A percentile compares a stretch with the other conserved stretches of the same genome.
These are phyloP conservation scores for Engystomops pustulosus DNA, from an alignment of 2,113 vertebrate species.

Conservation along the genomic window DNA sequence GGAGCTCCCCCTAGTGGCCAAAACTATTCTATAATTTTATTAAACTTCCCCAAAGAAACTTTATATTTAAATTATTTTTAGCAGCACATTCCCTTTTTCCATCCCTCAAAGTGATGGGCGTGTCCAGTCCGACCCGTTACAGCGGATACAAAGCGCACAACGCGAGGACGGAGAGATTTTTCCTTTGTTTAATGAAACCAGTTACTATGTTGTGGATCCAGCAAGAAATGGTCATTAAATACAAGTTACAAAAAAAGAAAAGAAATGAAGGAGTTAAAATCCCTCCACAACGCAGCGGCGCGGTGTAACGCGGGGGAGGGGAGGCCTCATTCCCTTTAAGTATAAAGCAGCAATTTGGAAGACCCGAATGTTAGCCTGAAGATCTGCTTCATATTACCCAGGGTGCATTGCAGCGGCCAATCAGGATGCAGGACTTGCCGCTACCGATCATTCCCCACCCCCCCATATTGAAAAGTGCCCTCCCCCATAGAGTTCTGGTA, in stretches of 20 bases:
- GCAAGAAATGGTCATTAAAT: slow-evolving; percentile 59
- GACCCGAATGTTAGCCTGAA: slow-evolving; percentile 62
- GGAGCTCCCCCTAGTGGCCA: too few species aligned
- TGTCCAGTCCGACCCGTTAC: too few species aligned
- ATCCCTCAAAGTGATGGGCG: too few species aligned
- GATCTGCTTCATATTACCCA: slow-evolving; percentile 13
- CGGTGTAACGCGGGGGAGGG: slow-evolving; percentile 29
- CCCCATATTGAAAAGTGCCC: background rate
- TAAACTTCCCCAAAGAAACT: too few species aligned
- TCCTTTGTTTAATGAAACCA: slow-evolving; percentile 50
- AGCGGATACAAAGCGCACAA: too few species aligned
- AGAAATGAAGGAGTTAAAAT: background rate
- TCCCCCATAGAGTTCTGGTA: background rate
- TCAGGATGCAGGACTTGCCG: slow-evolving; percentile 10
- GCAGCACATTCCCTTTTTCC: too few species aligned
- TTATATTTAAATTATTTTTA: too few species aligned
- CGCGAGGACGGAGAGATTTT: background rate
- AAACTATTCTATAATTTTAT: too few species aligned
- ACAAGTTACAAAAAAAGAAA: slow-evolving; percentile 46
- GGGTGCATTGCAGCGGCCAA: background rate
- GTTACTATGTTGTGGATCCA: slow-evolving; percentile 59
- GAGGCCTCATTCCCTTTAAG: slow-evolving; percentile 62
- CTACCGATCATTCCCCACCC: background rate
- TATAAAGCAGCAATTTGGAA: slow-evolving; percentile 66
- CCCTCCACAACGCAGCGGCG: background rate